Conservation (phyloP, 2,797 vertebrate genomes). For the Phoxinus dragarum region DNA sequence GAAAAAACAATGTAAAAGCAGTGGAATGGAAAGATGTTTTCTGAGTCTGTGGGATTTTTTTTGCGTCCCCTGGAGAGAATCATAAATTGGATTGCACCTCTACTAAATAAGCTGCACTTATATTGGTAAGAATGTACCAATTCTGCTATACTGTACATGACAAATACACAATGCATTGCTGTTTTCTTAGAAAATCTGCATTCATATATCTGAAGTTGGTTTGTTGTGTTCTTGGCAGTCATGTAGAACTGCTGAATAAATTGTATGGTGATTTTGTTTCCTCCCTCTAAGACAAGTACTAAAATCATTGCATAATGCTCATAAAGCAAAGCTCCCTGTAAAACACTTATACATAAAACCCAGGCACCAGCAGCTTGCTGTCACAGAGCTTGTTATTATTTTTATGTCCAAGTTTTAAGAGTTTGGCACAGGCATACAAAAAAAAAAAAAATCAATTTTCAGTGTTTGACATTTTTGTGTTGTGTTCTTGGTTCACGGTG, state of each 20-base stretch:
- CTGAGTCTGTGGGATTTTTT: too few species aligned
- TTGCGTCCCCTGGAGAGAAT: too few species aligned
- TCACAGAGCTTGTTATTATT: slow-evolving; percentile 38
- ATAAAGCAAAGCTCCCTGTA: slow-evolving; percentile 38
- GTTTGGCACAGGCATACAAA: slow-evolving; percentile 11
- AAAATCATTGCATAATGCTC: slow-evolving; percentile 28
- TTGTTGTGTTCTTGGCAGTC: slow-evolving; percentile 1
- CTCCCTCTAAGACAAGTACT: slow-evolving; percentile 7
- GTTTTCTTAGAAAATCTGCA: not conserved
- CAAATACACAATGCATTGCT: not conserved
- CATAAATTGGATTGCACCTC: too few species aligned
- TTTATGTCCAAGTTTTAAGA: slow-evolving; percentile 32
- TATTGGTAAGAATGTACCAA: too few species aligned
- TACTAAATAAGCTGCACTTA: too few species aligned
- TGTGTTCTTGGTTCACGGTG: slow-evolving; percentile 32
- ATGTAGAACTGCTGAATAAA: slow-evolving; percentile 18
- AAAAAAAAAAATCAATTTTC: not conserved
- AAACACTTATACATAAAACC: slow-evolving; percentile 43
- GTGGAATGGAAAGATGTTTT: too few species aligned
- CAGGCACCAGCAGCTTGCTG: slow-evolving; percentile 30
- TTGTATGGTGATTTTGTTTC: not conserved
- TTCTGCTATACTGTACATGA: not conserved
- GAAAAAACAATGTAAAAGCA: too few species aligned
- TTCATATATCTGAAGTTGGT: not conserved
- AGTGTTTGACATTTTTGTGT: slow-evolving; percentile 19